Base-by-base conservation (phyloP, 2,888 invertebrate species). In the Eilema sororculum region DNA sequence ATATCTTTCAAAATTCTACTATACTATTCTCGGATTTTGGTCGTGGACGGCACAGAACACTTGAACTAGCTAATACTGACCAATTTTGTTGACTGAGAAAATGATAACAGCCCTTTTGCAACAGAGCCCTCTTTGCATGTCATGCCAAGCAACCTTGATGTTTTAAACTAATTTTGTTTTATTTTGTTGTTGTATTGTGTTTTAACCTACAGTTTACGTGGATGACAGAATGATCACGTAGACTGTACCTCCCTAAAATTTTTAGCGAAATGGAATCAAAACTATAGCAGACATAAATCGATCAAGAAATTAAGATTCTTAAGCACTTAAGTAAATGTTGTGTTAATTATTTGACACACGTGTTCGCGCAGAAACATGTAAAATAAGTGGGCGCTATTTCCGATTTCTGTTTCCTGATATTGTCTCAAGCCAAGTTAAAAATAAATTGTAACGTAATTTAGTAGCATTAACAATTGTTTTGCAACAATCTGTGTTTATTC, bases 131-230 rank as follows among this genome's bases (percentile, higher is more conserved):
- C 68, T 79, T 78, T 80, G 94, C 94, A 93, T 94, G 94, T 91
- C 92, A 92, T 93, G 93, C 93, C 93, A 91, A 65, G 65, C 65
- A 57, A 84, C 78, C 85, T 81, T 79, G 73, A 84, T 69, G 78
- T 85, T 79, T 80, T 82, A 78, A 77, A 86, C 87, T 88, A 84
- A 87, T 86, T 77, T 81, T 82, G 80, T 82, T 85, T 78, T 76
- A 72, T 82, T 84, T 85, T 89, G 87, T 89, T 87, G 85, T 86
- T 83, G 78, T 80, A 76, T 85, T 89, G 87, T 89, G 82, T 81
- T 86, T 88, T 90, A 92, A 92, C 89, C 77, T 78, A 3, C 67
- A 80, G 87, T 89, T 89, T 88, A 85, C 85, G 83, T 89, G 30
- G 30, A 33, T 8, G 5, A 33, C 12, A 1, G 33, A 89, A 91